Evolutionary conservation across 2,797 vertebrate species (phyloP).

Genomic region (Silurus aristotelis): DNA sequence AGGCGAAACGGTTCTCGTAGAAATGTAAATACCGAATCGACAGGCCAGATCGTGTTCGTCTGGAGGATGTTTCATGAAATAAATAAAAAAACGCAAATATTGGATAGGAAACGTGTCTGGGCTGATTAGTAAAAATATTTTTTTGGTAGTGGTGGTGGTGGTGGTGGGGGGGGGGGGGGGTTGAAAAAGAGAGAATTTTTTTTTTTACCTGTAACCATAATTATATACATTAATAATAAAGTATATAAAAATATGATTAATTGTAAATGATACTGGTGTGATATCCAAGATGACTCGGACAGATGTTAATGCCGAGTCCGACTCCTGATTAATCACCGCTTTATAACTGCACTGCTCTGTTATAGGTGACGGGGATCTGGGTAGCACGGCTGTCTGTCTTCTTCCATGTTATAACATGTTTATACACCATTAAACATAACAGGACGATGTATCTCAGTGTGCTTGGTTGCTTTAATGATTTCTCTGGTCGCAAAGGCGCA

Average conservation of each 20-base stretch:
- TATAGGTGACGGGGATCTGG: not conserved
- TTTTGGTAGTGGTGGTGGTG: too few relatives aligned
- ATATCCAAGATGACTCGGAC: not conserved
- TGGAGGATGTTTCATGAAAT: not conserved
- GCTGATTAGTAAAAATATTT: too few relatives aligned
- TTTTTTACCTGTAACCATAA: too few relatives aligned
- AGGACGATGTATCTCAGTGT: not conserved
- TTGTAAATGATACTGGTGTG: too few relatives aligned
- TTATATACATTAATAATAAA: too few relatives aligned
- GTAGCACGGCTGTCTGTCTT: not conserved
- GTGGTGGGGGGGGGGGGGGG: too few relatives aligned
- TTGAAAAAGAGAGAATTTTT: too few relatives aligned
- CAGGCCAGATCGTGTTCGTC: not conserved
- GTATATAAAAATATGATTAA: too few relatives aligned
- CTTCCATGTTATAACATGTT: not conserved
- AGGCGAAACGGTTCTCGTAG: not conserved
- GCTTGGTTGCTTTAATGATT: slow-evolving; percentile 10
- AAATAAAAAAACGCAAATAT: not conserved
- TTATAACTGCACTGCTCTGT: not conserved
- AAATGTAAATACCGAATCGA: not conserved
- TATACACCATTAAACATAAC: not conserved
- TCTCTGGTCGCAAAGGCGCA: not conserved
- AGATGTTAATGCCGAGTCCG: not conserved
- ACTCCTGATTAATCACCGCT: not conserved
- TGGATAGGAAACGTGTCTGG: not conserved